Conservation (phyloP, 35 echinoderm and acorn worm species). For the Anneissia japonica region DNA sequence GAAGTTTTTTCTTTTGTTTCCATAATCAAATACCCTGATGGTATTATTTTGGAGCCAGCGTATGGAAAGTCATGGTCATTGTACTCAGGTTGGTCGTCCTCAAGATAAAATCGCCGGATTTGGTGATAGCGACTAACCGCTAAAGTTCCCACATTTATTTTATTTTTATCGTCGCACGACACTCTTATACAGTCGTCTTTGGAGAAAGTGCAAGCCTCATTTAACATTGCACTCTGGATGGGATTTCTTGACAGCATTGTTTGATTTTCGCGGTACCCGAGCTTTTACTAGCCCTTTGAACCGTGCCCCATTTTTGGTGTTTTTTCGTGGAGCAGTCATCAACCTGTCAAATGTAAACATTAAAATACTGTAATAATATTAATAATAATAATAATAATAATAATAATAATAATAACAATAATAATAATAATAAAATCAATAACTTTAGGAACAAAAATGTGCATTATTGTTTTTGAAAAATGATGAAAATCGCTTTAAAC, state of each 20-base stretch:
- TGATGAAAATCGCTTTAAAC: no score
- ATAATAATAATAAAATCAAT: no score
- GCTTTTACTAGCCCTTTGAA: constrained; percentile 2
- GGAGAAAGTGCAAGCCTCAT: constrained; percentile 4
- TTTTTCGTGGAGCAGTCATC: not conserved
- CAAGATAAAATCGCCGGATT: constrained; percentile 2
- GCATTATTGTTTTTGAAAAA: no score
- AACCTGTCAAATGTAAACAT: no score
- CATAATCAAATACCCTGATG: constrained; percentile 11
- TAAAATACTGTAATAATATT: no score
- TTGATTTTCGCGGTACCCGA: not conserved
- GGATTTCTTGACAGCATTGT: not conserved
- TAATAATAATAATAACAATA: no score
- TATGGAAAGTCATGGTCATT: constrained; percentile 26
- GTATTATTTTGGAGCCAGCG: constrained; percentile 28
- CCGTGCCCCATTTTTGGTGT: not conserved
- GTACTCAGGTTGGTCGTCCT: not conserved
- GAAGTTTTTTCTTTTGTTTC: not conserved
- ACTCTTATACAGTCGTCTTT: not conserved
- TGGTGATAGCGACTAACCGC: constrained; percentile 35
- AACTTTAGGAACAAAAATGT: no score
- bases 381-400: no score
- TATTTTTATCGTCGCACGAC: constrained; percentile 27
- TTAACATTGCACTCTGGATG: not conserved
- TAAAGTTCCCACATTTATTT: constrained; percentile 12